Base-by-base conservation (phyloP, 1,140 invertebrate genomes). In the Epicauta chinensis region DNA sequence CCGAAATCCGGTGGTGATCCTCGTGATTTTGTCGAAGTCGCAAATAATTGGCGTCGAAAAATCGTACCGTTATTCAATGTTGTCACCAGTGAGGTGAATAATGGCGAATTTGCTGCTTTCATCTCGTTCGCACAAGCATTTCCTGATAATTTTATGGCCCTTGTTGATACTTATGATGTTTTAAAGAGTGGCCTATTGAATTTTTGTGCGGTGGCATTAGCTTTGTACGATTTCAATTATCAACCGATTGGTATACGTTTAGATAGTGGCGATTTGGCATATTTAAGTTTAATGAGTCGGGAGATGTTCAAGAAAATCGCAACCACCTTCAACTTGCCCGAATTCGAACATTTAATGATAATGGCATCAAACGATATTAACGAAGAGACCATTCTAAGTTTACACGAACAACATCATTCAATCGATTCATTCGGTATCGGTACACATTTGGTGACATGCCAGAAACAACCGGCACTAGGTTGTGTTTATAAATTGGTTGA, bases 321-420 rank as follows among this genome's bases (percentile, higher is more conserved):
- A 0, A 73, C 82, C 30, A 77, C 81, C 65, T 89, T 84, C 58
- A 76, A 89, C 58, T 67, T 94, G 47, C 83, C 87, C 0, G 97
- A 91, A 89, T 97, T 99, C 73, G 77, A 80, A 12, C 77, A 85
- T 38, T 71, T 98, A 49, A 87, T 78, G 1, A 98, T 99, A 64
- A 90, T 98, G 35, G 96, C 95, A 1, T 98, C 94, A 13, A 99
- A 99, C 74, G 96, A 99, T 68, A 98, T 99, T 32, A 99, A 99
- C 65, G 97, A 99, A 75, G 96, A 99, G 58, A 99, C 95, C 2
- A 98, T 99, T 67, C 79, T 95, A 53, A 97, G 94, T 65, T 73
- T 99, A 40, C 98, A 98, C 70, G 94, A 98, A 69, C 96, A 99
- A 76, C 90, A 89, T 16, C 95, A 97, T 71, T 85, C 89, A 66